phyloP scores from a whole-genome alignment of 64 coral and sea anemone species.

The Orbicella faveolata region DNA sequence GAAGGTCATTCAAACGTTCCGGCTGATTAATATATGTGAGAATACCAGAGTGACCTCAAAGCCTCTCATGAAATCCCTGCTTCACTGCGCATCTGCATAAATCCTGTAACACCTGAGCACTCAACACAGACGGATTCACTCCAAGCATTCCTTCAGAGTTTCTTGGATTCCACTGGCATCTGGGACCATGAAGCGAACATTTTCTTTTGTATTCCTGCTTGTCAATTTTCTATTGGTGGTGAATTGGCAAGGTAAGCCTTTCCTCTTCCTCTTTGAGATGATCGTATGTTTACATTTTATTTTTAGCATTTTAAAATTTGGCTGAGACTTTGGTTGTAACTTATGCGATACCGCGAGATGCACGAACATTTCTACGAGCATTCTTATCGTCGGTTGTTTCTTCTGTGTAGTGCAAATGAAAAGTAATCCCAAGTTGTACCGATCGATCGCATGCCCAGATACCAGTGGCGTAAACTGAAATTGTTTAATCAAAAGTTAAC shows the following conservation, averaged over 20 bases:
- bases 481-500: neutral
- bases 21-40: conserved; percentile 44
- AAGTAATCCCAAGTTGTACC: neutral
- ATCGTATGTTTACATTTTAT: neutral
- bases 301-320: neutral
- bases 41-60: conserved; percentile 11
- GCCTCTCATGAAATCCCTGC: conserved; percentile 1
- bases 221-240: neutral
- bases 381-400: neutral
- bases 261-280: neutral
- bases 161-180: neutral
- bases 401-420: neutral
- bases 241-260: conserved; percentile 15
- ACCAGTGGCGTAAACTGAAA: neutral
- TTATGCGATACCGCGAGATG: neutral
- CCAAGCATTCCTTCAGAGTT: conserved; percentile 11
- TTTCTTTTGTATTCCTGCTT: conserved; percentile 10
- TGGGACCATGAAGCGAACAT: neutral
- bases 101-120: neutral
- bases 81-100: conserved; percentile 32
- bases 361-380: neutral
- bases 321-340: neutral
- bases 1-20: conserved; percentile 32
- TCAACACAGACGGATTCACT: conserved; percentile 17
- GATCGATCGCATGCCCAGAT: neutral